Evolutionary conservation across 2,888 invertebrate species (phyloP).

Genomic region (Dioctria linearis): DNA sequence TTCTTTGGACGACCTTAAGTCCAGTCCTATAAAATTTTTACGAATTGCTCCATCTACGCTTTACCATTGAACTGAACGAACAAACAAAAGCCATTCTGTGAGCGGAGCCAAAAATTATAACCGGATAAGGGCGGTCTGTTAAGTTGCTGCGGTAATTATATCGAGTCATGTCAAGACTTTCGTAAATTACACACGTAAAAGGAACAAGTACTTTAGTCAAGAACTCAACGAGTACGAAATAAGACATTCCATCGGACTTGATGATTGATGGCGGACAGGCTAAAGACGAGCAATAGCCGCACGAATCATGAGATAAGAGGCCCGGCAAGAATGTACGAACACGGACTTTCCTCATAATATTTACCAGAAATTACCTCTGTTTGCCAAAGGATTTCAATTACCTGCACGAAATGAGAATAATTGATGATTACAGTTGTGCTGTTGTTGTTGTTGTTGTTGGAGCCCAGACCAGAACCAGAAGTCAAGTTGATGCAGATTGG

Average conservation of each 20-base stretch:
- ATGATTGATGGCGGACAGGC: conserved; percentile 36
- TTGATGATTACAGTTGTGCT: conserved; percentile 8
- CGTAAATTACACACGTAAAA: conserved; percentile 35
- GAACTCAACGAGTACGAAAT: conserved; percentile 22
- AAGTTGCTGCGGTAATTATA: conserved; percentile 36
- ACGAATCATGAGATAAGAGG: neutral
- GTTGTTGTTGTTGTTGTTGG: no score
- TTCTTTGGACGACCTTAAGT: conserved; percentile 8
- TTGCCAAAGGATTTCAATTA: conserved; percentile 39
- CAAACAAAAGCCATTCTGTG: conserved; percentile 3
- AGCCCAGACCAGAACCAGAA: no score
- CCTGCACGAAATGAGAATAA: conserved; percentile 34
- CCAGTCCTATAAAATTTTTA: neutral
- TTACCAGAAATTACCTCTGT: conserved; percentile 19
- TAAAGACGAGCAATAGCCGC: neutral
- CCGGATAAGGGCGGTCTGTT: conserved; percentile 38
- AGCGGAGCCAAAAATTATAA: conserved; percentile 36
- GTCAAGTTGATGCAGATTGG: no score
- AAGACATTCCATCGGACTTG: conserved; percentile 10
- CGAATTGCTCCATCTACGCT: conserved; percentile 1
- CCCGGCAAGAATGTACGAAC: neutral
- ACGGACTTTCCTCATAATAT: neutral
- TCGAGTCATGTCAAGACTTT: conserved; percentile 36
- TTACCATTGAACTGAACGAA: conserved; percentile 7
- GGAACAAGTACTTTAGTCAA: neutral